Evolutionary conservation across 2,797 vertebrate species (phyloP).

Genomic region (Lithobates sylvaticus): DNA sequence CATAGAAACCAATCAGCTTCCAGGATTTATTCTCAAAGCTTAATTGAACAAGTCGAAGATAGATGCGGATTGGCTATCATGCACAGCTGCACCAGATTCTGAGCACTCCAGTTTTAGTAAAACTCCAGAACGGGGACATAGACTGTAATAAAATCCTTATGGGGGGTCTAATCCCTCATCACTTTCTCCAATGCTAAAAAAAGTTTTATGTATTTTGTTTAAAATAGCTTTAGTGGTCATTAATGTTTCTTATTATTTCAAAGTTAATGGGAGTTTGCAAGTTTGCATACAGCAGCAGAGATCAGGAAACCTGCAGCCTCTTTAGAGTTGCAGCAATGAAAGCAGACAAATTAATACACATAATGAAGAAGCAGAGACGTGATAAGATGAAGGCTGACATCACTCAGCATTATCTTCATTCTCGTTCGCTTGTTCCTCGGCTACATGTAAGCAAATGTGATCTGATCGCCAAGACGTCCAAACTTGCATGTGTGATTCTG

Average conservation of each 20-base stretch:
- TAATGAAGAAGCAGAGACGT: conserved; percentile 39
- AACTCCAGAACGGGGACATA: no score
- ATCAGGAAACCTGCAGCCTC: conserved; percentile 21
- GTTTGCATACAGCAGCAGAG: neutral
- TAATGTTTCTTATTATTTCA: neutral
- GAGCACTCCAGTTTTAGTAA: no score
- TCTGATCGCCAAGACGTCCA: conserved; percentile 56
- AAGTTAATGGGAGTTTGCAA: neutral
- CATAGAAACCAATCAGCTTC: no score
- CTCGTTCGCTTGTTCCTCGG: conserved; percentile 43
- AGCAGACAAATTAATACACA: conserved; percentile 56
- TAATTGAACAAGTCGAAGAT: no score
- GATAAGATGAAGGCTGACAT: conserved; percentile 52
- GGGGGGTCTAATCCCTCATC: no score
- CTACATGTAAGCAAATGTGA: conserved; percentile 59
- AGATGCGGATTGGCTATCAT: no score
- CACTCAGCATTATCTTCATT: conserved; percentile 49
- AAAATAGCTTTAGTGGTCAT: neutral
- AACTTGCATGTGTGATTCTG: conserved; percentile 58
- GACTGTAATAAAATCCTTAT: no score
- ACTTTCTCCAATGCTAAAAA: no score
- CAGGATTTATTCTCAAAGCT: no score
- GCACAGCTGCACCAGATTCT: no score
- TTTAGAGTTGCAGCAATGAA: neutral
- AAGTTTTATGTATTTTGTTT: no score